Conservation (phyloP, 2,797 vertebrate species). For the Bradypodion ventrale region DNA sequence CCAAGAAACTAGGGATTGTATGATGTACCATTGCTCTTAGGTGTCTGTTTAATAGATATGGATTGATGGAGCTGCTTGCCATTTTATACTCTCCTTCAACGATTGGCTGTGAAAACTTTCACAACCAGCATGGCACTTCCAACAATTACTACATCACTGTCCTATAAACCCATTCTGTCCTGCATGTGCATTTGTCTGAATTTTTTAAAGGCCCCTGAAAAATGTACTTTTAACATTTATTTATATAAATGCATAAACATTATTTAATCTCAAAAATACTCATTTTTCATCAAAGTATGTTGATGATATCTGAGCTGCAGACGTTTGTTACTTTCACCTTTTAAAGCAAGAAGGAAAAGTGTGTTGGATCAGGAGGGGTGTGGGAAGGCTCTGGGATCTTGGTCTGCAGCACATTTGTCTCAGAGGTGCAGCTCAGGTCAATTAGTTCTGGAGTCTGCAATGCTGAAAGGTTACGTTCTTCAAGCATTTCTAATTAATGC, state of each 20-base stretch:
- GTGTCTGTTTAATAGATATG: background rate
- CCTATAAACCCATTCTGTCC: background rate
- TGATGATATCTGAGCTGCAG: background rate
- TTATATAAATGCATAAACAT: background rate
- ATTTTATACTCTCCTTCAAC: background rate
- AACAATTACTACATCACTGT: background rate
- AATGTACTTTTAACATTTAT: background rate
- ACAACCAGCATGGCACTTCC: background rate
- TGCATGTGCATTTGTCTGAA: background rate
- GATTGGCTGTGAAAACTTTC: background rate
- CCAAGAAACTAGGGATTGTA: background rate
- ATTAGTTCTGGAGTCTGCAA: background rate
- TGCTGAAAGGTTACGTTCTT: background rate
- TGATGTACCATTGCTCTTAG: background rate
- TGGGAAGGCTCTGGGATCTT: background rate
- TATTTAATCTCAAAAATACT: background rate
- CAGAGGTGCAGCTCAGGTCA: background rate
- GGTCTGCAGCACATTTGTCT: too few species aligned
- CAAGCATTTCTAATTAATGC: background rate
- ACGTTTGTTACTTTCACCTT: too few species aligned
- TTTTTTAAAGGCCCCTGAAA: background rate
- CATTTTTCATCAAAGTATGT: background rate
- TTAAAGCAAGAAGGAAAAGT: background rate
- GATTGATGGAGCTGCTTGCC: too few species aligned
- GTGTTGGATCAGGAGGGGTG: background rate